Evolutionary conservation across 2,113 vertebrate genomes (phyloP).

Genomic region (Ascaphus truei): DNA sequence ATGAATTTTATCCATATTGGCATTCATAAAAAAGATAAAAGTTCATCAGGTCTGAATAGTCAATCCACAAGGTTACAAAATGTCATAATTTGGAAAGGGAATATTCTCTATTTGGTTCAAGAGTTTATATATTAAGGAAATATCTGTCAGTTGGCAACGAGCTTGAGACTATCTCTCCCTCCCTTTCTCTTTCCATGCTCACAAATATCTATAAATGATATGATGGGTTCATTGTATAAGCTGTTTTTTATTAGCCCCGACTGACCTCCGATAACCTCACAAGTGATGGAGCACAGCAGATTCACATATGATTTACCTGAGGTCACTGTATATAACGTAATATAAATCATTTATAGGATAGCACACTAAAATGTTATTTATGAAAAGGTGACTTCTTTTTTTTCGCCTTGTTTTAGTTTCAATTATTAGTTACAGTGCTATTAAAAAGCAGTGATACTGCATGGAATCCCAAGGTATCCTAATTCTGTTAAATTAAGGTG

Average conservation of each 20-base stretch:
- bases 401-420: too few species aligned
- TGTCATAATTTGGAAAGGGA: background rate
- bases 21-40: constrained; percentile 4
- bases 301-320: background rate
- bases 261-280: constrained; percentile 1
- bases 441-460: too few species aligned
- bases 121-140: background rate
- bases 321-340: background rate
- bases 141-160: background rate
- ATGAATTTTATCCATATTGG: background rate
- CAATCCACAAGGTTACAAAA: constrained; percentile 6
- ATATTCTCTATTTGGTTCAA: background rate
- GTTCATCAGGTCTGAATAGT: constrained; percentile 14
- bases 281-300: background rate
- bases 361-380: background rate
- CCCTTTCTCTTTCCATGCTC: background rate
- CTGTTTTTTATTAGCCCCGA: background rate
- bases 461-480: too few species aligned
- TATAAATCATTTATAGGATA: constrained; percentile 10
- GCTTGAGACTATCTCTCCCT: background rate
- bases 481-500: too few species aligned
- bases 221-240: constrained; percentile 4
- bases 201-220: constrained; percentile 9
- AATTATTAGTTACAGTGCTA: too few species aligned
- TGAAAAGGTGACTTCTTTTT: too few species aligned